phyloP scores from a whole-genome alignment of 2,113 vertebrate species.

The Rhynchomys soricoides region DNA sequence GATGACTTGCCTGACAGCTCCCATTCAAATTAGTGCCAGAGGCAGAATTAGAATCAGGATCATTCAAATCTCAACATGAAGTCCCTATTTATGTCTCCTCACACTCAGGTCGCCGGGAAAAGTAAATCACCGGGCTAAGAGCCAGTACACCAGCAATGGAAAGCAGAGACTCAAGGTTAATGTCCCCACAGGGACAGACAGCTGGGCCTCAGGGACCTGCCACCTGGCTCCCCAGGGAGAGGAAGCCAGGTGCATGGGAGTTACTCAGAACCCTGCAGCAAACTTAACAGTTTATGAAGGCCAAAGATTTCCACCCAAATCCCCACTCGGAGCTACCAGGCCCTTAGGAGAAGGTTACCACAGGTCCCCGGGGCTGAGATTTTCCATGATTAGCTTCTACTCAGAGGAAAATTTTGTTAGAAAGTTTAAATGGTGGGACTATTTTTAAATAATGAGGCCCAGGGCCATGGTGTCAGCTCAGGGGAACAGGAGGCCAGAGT shows the following conservation, averaged over 20 bases:
- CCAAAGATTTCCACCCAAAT: conserved; percentile 77
- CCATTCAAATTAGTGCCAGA: background rate
- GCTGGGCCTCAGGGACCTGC: background rate
- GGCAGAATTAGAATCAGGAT: background rate
- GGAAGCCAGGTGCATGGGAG: background rate
- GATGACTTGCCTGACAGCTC: background rate
- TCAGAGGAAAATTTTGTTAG: conserved; percentile 78
- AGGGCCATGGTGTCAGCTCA: background rate
- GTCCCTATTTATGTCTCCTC: background rate
- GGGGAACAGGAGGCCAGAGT: background rate
- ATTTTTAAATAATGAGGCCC: conserved; percentile 72
- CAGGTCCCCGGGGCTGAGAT: conserved; percentile 54
- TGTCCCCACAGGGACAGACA: background rate
- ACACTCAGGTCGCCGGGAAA: background rate
- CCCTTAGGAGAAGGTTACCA: conserved; percentile 64
- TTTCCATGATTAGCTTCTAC: conserved; percentile 76
- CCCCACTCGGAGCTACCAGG: conserved; percentile 23
- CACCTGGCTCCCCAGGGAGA: background rate
- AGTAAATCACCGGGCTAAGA: background rate
- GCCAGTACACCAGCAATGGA: background rate
- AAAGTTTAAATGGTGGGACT: conserved; percentile 74
- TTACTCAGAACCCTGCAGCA: accelerated
- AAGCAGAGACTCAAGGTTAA: conserved; percentile 8
- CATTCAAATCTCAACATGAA: background rate
- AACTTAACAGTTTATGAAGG: background rate